Conservation (phyloP, 2,113 vertebrate species). For the Apodemus speciosus region DNA sequence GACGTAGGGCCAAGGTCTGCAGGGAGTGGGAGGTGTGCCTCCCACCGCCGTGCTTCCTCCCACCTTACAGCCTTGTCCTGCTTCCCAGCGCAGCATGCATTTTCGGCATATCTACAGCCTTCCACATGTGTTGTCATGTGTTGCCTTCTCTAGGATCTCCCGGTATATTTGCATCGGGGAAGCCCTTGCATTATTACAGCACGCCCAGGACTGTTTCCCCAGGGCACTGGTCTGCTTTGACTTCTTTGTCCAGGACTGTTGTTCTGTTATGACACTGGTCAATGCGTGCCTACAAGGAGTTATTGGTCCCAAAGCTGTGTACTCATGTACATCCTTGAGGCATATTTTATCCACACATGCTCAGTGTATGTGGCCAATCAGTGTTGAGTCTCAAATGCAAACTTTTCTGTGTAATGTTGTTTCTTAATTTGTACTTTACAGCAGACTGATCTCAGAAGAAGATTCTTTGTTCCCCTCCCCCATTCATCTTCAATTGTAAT, state of each 20-base stretch:
- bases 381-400: conserved; percentile 20
- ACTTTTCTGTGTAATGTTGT: conserved; percentile 27
- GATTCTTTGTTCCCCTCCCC: not conserved
- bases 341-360: not conserved
- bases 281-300: not conserved
- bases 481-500: not conserved
- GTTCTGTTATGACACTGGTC: not conserved
- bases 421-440: conserved; percentile 46
- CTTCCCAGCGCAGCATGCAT: not conserved
- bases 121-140: not conserved
- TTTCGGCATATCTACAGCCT: not conserved
- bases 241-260: not conserved
- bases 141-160: not conserved
- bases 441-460: conserved; percentile 13
- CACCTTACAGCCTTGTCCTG: not conserved
- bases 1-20: not conserved
- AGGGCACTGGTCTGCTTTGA: not conserved
- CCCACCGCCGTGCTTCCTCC: not conserved
- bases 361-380: conserved; percentile 7
- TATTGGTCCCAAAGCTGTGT: not conserved
- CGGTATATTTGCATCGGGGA: not conserved
- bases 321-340: not conserved
- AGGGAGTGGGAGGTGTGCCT: not conserved
- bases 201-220: not conserved
- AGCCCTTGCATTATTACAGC: not conserved